Base-by-base conservation (phyloP, 2,888 invertebrate genomes). In the Cryptocephalus moraei region DNA sequence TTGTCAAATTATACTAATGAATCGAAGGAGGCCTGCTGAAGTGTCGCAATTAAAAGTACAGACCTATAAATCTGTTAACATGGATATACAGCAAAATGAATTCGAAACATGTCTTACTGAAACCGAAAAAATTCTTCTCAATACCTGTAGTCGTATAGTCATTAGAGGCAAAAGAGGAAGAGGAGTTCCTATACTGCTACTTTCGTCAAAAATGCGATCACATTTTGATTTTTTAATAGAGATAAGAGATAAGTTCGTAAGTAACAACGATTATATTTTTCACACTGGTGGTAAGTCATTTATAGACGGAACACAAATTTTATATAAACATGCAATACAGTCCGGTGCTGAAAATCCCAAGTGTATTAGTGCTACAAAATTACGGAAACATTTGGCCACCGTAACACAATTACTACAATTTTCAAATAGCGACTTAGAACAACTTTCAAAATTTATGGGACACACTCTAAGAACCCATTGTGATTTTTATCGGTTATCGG, bases 101-200 rank as follows among this genome's bases (percentile, higher is more conserved):
- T 49, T 50, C 42, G 33, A 49, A 46, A 47, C 39, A 13, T 55
- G 48, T 44, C 39, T 54, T 9, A 56, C 51, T 1, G 52, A 55
- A 49, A 50, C 50, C 11, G 53, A 56, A 36, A 54, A 53, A 48
- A 51, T 55, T 39, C 42, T 53, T 9, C 44, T 52, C 1, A 44
- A 48, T 31, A 38, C 52, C 1, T 55, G 41, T 32, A 55, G 44
- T 34, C 51, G 52, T 44, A 39, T 55, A 36, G 46, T 51, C 33
- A 46, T 53, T 10, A 49, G 55, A 40, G 55, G 55, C 22, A 56
- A 55, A 46, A 32, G 55, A n/a, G n/a, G n/a, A n/a, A n/a, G n/a
- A n/a, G n/a, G n/a, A n/a, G n/a, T n/a, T n/a, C n/a, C n/a, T n/a
- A 32, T 52, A 51, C 8, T n/a, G n/a, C 47, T 53, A 31, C 41